These are phyloP conservation scores for Ischnus inquisitorius DNA, from an alignment of 2,888 invertebrate species.

Conservation along the genomic window DNA sequence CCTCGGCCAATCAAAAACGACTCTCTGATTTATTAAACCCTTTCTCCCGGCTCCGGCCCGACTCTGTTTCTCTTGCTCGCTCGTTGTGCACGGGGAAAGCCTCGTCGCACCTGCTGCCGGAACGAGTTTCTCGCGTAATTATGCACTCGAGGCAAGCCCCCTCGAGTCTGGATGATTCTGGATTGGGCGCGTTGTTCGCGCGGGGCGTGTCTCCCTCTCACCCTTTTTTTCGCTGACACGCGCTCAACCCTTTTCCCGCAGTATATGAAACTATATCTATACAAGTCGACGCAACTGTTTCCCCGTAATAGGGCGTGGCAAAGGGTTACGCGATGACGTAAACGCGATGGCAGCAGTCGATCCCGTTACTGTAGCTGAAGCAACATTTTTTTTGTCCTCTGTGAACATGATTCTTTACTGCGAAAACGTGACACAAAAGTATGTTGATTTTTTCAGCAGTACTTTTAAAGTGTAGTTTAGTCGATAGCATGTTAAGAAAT, in stretches of 20 bases:
- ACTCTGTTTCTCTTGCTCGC: conserved; percentile 27
- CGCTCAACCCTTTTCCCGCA: conserved; percentile 76
- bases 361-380: neutral
- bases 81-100: conserved; percentile 57
- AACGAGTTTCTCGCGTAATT: conserved; percentile 78
- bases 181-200: conserved; percentile 76
- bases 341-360: neutral
- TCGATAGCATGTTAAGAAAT: neutral
- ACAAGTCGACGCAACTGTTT: conserved; percentile 26
- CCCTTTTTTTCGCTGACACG: conserved; percentile 60
- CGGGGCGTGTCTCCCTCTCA: conserved; percentile 76
- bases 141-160: conserved; percentile 76
- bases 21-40: conserved; percentile 81
- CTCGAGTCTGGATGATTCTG: conserved; percentile 60
- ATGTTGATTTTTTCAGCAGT: neutral
- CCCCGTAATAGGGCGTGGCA: conserved; percentile 47
- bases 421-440: neutral
- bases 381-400: neutral
- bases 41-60: conserved; percentile 70
- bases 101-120: conserved; percentile 77
- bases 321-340: conserved; percentile 11
- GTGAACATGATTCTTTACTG: neutral
- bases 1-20: conserved; percentile 77
- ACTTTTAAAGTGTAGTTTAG: neutral
- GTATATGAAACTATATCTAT: conserved; percentile 9